Base-by-base conservation (phyloP, 2,888 invertebrate genomes). In the Eupithecia inturbata region DNA sequence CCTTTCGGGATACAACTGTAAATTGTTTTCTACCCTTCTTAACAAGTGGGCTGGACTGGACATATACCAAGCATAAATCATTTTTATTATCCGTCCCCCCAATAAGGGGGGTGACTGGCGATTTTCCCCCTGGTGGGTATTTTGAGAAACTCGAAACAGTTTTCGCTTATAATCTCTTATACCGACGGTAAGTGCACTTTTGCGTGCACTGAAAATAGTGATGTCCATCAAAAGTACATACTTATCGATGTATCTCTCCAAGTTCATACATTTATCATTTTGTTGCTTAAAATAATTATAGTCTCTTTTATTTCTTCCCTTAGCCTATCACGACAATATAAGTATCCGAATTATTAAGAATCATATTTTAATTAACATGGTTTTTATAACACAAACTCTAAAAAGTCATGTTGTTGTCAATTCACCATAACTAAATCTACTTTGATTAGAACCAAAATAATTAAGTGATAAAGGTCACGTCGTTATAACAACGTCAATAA, bases 1-100 rank as follows among this genome's bases (percentile, higher is more conserved):
- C 85, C 85, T 87, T 88, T 84, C 82, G 80, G 85, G 84, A 84
- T 84, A 82, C 85, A 85, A 88, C 76, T 87, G 88, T 88, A 92
- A 93, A 93, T 94, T 92, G 92, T 94, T 94, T 93, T 89, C 87
- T 85, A 89, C 92, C 93, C 92, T 88, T 85, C 86, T 84, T 88
- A 89, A 86, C 89, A 87, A 89, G 88, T 88, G 84, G 86, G 82
- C 83, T 83, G 77, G 70, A 80, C 88, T 91, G 92, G 93, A 91
- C 92, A 91, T 91, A 86, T 87, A 41, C 39, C 66, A 39, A 86
- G 85, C 85, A 93, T 94, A 93, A 94, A 94, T 94, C 93, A 93
- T 92, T 92, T 93, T 93, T 93, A 92, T 91, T 90, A 89, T 89
- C 84, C 84, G 80, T 80, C 82, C 82, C 82, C 87, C 79, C 84